These are phyloP conservation scores for Bubo scandiacus DNA, from an alignment of 2,113 vertebrate genomes.

Conservation along the genomic window DNA sequence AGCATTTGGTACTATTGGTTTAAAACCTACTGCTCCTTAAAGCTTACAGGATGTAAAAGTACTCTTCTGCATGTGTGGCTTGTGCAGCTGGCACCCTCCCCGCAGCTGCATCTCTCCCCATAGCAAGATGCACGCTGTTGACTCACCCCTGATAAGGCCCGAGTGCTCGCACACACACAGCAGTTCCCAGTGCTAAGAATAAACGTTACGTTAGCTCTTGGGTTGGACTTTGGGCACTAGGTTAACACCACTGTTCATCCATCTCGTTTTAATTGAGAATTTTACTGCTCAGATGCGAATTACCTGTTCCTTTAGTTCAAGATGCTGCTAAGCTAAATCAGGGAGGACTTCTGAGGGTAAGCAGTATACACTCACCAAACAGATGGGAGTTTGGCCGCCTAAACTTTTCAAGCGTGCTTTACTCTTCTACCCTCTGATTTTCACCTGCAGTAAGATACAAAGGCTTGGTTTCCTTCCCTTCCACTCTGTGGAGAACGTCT, in stretches of 20 bases:
- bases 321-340: not conserved
- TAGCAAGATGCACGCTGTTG: not conserved
- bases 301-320: not conserved
- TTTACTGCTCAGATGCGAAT: not conserved
- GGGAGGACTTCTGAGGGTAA: not conserved
- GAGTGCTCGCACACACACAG: not conserved
- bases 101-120: not conserved
- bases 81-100: not conserved
- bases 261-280: not conserved
- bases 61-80: accelerated
- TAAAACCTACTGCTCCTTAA: not conserved
- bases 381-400: not conserved
- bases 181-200: not conserved
- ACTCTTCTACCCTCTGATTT: not conserved
- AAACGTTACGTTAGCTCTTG: not conserved
- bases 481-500: not conserved
- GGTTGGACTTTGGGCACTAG: not conserved
- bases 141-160: not conserved
- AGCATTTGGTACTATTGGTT: not conserved
- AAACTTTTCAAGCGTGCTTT: not conserved
- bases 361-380: accelerated
- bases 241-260: not conserved
- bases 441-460: not conserved
- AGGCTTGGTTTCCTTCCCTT: not conserved
- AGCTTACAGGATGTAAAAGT: not conserved